Percentiles rank a stretch among this genome's conserved stretches.
These are phyloP conservation scores for Ethmia dodecea DNA, from an alignment of 2,888 invertebrate species.

Conservation along the genomic window DNA sequence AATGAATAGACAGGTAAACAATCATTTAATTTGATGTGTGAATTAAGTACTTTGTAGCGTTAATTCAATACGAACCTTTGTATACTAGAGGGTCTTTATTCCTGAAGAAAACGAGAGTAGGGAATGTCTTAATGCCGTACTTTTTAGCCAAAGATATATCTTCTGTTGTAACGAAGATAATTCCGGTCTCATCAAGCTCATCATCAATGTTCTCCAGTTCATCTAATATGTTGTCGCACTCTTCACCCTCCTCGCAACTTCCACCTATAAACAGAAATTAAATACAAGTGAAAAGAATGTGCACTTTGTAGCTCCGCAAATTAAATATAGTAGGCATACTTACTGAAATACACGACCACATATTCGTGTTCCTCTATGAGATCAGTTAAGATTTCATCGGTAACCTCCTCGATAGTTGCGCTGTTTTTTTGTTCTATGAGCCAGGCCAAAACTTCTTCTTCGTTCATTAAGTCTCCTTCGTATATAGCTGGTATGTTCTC, in stretches of 20 bases:
- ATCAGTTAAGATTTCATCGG: constrained; percentile 91
- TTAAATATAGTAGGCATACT: constrained; percentile 38
- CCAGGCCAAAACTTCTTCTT: constrained; percentile 95
- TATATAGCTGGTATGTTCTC: constrained; percentile 94
- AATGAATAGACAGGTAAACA: too few species aligned
- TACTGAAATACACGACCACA: constrained; percentile 95
- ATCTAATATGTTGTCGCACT: constrained; percentile 90
- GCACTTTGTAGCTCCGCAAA: neutral
- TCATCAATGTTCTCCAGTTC: constrained; percentile 95
- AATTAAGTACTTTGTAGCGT: too few species aligned
- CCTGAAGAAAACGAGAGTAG: constrained; percentile 92
- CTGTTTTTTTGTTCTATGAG: constrained; percentile 90
- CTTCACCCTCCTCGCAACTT: constrained; percentile 91
- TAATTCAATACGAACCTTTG: constrained; percentile 66
- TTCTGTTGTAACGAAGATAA: constrained; percentile 95
- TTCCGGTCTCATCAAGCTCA: constrained; percentile 94
- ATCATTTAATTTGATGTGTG: too few species aligned
- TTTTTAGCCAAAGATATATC: constrained; percentile 89
- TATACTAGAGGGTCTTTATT: constrained; percentile 93
- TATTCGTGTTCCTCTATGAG: constrained; percentile 94
- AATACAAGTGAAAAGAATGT: too few species aligned
- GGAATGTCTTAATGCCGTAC: constrained; percentile 89
- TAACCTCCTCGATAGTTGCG: constrained; percentile 96
- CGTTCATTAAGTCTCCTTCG: constrained; percentile 94
- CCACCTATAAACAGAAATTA: constrained; percentile 81